Conservation (phyloP, 1,140 invertebrate species). For the Drosophila rufa region DNA sequence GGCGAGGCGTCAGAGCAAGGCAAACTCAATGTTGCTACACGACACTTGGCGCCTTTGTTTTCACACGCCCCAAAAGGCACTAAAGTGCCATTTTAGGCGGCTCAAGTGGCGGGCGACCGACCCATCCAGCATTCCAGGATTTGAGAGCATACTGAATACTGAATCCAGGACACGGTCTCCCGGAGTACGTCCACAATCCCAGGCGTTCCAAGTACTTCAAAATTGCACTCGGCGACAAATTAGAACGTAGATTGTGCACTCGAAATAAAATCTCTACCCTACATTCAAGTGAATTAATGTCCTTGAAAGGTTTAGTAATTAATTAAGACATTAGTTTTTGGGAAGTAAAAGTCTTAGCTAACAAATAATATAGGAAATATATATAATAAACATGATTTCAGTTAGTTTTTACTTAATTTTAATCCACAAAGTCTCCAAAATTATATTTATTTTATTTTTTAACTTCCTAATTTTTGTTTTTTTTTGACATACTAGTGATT, state of each 20-base stretch:
- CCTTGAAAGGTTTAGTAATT: no score
- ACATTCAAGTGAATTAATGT: background rate
- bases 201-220: constrained; percentile 52
- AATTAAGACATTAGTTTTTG: background rate
- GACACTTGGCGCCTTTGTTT: constrained; percentile 81
- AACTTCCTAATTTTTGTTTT: background rate
- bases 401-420: no score
- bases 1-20: constrained; percentile 3
- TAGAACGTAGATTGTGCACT: constrained; percentile 64
- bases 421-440: no score
- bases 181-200: background rate
- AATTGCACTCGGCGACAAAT: constrained; percentile 81
- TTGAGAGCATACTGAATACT: constrained; percentile 4
- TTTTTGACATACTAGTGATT: background rate
- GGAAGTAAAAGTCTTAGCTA: no score
- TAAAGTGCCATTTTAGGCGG: constrained; percentile 84
- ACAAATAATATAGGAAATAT: no score
- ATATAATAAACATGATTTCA: no score
- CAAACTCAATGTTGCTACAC: constrained; percentile 68
- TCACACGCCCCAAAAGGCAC: constrained; percentile 83
- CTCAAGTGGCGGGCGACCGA: constrained; percentile 73
- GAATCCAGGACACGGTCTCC: constrained; percentile 14
- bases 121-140: constrained; percentile 34
- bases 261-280: background rate
- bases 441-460: background rate